Evolutionary conservation across 2,888 invertebrate species (phyloP).

Genomic region (Dasysyrphus albostriatus): DNA sequence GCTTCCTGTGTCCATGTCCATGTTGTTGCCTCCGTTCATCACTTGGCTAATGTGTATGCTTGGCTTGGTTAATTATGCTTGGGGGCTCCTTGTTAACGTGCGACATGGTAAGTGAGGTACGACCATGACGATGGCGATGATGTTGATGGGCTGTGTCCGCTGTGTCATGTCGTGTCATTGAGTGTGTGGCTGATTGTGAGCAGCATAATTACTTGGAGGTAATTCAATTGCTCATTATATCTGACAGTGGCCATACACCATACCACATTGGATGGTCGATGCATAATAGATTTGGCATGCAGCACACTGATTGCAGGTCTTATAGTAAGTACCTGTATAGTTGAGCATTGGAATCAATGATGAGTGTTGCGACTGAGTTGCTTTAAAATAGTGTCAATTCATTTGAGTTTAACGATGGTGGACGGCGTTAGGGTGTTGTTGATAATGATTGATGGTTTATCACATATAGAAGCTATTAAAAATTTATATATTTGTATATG

Average conservation of each 20-base stretch:
- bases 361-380: slow-evolving; percentile 29
- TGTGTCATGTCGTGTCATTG: slow-evolving; percentile 73
- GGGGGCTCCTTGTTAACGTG: slow-evolving; percentile 57
- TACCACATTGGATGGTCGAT: background rate
- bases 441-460: background rate
- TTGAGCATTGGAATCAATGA: slow-evolving; percentile 31
- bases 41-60: slow-evolving; percentile 64
- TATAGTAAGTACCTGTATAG: slow-evolving; percentile 3
- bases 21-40: slow-evolving; percentile 54
- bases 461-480: background rate
- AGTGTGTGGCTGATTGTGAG: slow-evolving; percentile 44
- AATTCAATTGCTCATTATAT: slow-evolving; percentile 71
- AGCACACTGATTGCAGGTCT: slow-evolving; percentile 54
- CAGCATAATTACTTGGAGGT: slow-evolving; percentile 70
- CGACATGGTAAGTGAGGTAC: slow-evolving; percentile 33
- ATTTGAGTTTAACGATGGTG: background rate
- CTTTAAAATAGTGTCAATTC: slow-evolving; percentile 10
- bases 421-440: background rate
- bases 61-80: slow-evolving; percentile 65
- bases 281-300: slow-evolving; percentile 46
- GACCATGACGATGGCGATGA: slow-evolving; percentile 33
- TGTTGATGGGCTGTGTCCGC: slow-evolving; percentile 49
- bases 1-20: slow-evolving; percentile 47
- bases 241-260: slow-evolving; percentile 43
- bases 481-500: background rate